Conservation (phyloP, 2,888 invertebrate species). For the Melanostoma scalare region DNA sequence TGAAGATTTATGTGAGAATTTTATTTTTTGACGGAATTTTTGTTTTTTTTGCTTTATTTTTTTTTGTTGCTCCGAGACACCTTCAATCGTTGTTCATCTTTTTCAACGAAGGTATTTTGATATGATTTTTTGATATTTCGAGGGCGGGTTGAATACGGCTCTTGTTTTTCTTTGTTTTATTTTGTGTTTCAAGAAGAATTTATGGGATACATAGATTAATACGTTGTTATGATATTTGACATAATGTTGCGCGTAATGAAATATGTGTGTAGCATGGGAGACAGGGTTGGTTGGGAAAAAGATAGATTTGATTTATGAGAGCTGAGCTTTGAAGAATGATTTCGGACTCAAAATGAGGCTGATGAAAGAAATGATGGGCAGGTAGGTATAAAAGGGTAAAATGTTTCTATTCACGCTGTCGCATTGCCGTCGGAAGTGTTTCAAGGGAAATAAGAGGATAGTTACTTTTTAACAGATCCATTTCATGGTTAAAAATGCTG, state of each 20-base stretch:
- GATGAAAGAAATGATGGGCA: conserved; percentile 4
- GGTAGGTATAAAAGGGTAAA: conserved; percentile 7
- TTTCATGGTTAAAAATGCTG: too few species aligned
- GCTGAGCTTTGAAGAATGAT: too few species aligned
- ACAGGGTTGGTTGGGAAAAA: neutral
- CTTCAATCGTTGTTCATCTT: conserved; percentile 29
- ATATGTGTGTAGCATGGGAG: conserved; percentile 28
- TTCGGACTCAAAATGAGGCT: conserved; percentile 11
- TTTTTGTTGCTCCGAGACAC: conserved; percentile 37
- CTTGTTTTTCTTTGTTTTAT: conserved; percentile 21
- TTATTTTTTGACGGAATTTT: conserved; percentile 41
- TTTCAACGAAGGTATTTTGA: neutral
- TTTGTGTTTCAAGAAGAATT: conserved; percentile 23
- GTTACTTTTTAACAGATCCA: too few species aligned
- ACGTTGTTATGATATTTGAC: conserved; percentile 55
- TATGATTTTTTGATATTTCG: conserved; percentile 40
- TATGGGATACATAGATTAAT: conserved; percentile 45
- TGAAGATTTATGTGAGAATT: conserved; percentile 73
- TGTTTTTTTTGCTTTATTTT: conserved; percentile 13
- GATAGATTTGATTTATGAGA: conserved; percentile 54
- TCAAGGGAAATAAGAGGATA: too few species aligned
- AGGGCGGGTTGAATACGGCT: conserved; percentile 34
- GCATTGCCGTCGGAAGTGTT: too few species aligned
- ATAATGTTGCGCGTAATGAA: conserved; percentile 55
- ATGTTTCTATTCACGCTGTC: neutral